Evolutionary conservation across 2,113 vertebrate species (phyloP), one percentile per base, ranked within the genome.

Genomic region (Heterotis niloticus): DNA sequence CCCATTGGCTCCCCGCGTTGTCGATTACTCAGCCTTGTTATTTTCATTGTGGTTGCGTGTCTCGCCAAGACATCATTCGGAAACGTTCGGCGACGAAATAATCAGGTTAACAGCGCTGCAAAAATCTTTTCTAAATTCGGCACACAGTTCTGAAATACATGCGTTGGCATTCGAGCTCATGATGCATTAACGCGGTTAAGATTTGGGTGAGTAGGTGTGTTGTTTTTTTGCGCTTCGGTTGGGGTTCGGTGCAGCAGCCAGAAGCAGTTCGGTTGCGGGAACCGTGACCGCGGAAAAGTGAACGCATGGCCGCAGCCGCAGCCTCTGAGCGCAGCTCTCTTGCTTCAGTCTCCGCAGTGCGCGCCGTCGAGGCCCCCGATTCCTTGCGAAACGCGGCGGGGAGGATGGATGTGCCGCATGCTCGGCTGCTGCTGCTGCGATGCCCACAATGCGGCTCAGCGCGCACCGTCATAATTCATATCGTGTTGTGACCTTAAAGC

Each of bases 41-140:
- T 74, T 74, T 74, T 74, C 71, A 74, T 74, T 74, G 71, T 74
- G 71, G 71, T 20, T 74, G 71, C 13, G 71, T 12, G 24, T 74
- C 71, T 74, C 56, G 71, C 52, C 57, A 74, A 52, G 71, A 57
- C 71, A 74, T 59, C 71, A 54, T 74, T 74, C 57, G 71, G 57
- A 74, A n/a, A 74, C 71, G 23, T 57, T 74, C 71, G 26, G 71
- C 71, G 71, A 57, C 54, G 71, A 59, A 59, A 74, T 57, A 57
- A 24, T 17, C 23, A 26, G 26, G 57, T 24, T 74, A 74, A 74
- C 51, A 56, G 23, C 54, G 54, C 54, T 26, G 26, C n/a, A 17
- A 23, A 34, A 74, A 74, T 57, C 1, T 28, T 51, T 59, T 52
- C 54, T 28, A n/a, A 74, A n/a, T 13, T 44, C n/a, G 26, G 57